A percentile compares a stretch with the other conserved stretches of the same genome.
These are phyloP conservation scores for Amblyjoppa fuscipennis DNA, from an alignment of 2,888 invertebrate species.

Conservation along the genomic window DNA sequence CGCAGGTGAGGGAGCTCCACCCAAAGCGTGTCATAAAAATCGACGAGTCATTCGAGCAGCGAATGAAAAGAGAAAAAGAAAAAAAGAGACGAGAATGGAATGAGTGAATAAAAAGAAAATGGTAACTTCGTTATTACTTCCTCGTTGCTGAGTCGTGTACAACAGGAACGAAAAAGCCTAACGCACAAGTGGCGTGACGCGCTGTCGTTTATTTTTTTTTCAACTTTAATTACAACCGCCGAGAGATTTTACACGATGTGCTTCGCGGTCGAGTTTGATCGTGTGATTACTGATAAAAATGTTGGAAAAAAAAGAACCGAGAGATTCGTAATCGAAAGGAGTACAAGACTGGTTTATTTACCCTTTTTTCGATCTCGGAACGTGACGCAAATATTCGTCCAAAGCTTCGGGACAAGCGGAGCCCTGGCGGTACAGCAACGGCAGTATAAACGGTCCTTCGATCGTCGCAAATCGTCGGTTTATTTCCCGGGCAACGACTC, in stretches of 20 bases:
- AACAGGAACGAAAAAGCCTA: background rate
- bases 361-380: background rate
- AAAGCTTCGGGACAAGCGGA: background rate
- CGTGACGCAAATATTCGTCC: background rate
- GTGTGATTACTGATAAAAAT: background rate
- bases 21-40: slow-evolving; percentile 54
- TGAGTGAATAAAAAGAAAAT: slow-evolving; percentile 30
- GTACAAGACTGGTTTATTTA: background rate
- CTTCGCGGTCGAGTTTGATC: background rate
- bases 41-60: slow-evolving; percentile 44
- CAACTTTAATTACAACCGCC: slow-evolving; percentile 34
- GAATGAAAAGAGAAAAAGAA: background rate
- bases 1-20: slow-evolving; percentile 28
- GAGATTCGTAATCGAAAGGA: background rate
- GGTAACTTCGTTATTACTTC: slow-evolving; percentile 35
- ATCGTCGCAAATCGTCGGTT: slow-evolving; percentile 19
- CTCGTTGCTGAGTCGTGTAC: background rate
- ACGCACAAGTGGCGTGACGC: slow-evolving; percentile 43
- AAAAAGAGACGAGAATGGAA: slow-evolving; percentile 11
- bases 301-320: background rate
- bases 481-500: slow-evolving; percentile 15
- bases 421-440: background rate
- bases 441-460: slow-evolving; percentile 12
- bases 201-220: slow-evolving; percentile 23
- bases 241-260: slow-evolving; percentile 11